Evolutionary conservation across 2,888 invertebrate species (phyloP).

Genomic region (Pocota personata): DNA sequence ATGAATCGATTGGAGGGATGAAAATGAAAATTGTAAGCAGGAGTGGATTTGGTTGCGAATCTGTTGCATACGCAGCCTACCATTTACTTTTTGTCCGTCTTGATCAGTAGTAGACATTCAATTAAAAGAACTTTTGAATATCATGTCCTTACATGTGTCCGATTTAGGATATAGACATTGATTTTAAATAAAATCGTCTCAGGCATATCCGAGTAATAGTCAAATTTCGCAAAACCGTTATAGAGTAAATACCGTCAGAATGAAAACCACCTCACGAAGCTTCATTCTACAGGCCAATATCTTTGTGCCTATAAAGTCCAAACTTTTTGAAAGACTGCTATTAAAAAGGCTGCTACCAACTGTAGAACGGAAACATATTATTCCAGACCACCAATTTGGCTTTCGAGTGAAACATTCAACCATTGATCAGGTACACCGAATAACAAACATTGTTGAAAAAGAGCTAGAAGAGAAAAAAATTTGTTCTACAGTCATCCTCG

Average conservation of each 20-base stretch:
- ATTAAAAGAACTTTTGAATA: no score
- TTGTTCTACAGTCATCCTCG: not conserved
- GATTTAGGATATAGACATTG: no score
- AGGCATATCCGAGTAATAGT: no score
- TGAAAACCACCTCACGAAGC: not conserved
- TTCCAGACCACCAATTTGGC: not conserved
- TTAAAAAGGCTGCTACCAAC: not conserved
- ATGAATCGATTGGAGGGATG: conserved; percentile 4
- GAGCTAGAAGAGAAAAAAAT: not conserved
- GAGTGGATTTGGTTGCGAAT: not conserved
- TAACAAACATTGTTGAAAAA: not conserved
- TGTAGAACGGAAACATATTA: not conserved
- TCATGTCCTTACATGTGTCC: no score
- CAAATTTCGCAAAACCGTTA: not conserved
- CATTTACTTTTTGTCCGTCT: no score
- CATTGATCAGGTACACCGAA: not conserved
- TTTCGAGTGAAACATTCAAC: not conserved
- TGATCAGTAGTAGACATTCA: no score
- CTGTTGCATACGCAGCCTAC: not conserved
- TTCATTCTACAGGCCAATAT: not conserved
- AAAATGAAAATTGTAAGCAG: not conserved
- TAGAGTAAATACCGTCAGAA: no score
- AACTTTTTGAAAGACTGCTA: not conserved
- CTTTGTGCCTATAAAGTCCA: not conserved
- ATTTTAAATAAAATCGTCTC: no score